These are phyloP conservation scores for Anaspis maculata DNA, from an alignment of 2,888 invertebrate species.

Conservation along the genomic window DNA sequence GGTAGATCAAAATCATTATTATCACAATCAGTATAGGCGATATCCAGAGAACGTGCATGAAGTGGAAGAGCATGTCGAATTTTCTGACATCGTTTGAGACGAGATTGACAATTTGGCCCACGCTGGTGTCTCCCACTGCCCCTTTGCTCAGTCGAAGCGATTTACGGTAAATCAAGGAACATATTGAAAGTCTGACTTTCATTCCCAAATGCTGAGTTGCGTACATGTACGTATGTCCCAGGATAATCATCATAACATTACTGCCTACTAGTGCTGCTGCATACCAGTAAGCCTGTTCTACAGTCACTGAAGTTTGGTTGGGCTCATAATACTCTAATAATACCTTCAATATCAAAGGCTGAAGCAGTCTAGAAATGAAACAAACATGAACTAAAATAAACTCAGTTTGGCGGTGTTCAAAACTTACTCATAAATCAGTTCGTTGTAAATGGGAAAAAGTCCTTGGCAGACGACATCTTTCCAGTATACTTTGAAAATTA, in stretches of 20 bases:
- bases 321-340: conserved; percentile 54
- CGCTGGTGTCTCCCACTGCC: conserved; percentile 72
- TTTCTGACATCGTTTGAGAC: conserved; percentile 79
- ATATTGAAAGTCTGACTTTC: conserved; percentile 73
- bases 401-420: background rate
- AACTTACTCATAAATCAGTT: conserved; percentile 12
- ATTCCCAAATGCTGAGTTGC: conserved; percentile 62
- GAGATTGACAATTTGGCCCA: conserved; percentile 44
- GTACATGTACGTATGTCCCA: conserved; percentile 61
- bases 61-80: conserved; percentile 73
- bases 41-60: conserved; percentile 67
- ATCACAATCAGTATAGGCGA: conserved; percentile 67
- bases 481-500: conserved; percentile 18
- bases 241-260: background rate
- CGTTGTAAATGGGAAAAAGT: conserved; percentile 12
- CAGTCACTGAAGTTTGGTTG: conserved; percentile 33
- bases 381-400: conserved; percentile 44
- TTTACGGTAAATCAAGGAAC: conserved; percentile 77
- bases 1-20: conserved; percentile 60
- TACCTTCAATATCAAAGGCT: conserved; percentile 27
- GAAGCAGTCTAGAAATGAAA: conserved; percentile 15
- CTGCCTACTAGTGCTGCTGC: conserved; percentile 53
- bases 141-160: conserved; percentile 59
- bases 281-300: conserved; percentile 63
- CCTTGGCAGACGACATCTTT: conserved; percentile 13